Evolutionary conservation across 1,140 invertebrate genomes (phyloP).

Genomic region (Ptiloglossa arizonensis): DNA sequence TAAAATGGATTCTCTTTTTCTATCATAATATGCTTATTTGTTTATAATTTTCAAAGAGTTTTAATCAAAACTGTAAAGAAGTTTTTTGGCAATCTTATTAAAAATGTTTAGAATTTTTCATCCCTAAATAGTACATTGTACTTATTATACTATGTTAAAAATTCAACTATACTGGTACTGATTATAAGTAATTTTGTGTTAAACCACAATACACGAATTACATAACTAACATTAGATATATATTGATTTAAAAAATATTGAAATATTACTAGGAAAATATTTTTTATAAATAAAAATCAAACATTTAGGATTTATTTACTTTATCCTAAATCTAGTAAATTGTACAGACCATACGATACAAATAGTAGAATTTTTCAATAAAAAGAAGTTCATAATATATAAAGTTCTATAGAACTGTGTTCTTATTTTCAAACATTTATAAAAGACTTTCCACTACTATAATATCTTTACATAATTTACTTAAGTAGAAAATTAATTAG

Average conservation of each 20-base stretch:
- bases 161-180: neutral
- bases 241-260: neutral
- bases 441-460: too few species aligned
- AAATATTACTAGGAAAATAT: neutral
- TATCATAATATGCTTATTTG: neutral
- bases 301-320: neutral
- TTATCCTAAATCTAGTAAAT: too few species aligned
- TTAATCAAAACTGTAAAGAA: neutral
- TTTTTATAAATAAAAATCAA: neutral
- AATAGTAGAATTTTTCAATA: neutral
- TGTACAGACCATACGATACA: too few species aligned
- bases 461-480: too few species aligned
- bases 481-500: too few species aligned
- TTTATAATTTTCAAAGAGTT: neutral
- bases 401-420: too few species aligned
- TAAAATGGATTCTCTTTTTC: neutral
- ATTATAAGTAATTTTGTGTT: neutral
- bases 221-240: neutral
- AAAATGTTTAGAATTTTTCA: conserved; percentile 5
- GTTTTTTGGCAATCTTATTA: neutral
- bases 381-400: neutral
- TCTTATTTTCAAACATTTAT: too few species aligned
- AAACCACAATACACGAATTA: neutral
- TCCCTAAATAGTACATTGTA: neutral
- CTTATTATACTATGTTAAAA: neutral